Percentiles rank a stretch among this genome's conserved stretches.
Conservation (phyloP, 2,888 invertebrate genomes). For the Pseudolycoriella hygida region DNA sequence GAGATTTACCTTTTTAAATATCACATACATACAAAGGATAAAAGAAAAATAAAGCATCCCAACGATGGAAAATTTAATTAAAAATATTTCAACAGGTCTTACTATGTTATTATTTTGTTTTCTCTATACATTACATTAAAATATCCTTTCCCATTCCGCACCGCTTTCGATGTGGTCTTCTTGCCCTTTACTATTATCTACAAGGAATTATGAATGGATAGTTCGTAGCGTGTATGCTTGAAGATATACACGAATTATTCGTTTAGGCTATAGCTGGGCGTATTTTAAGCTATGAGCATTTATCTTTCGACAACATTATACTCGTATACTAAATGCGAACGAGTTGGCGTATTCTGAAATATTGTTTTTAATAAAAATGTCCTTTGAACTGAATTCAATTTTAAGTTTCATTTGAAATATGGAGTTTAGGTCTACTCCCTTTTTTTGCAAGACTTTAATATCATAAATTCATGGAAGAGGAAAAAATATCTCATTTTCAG, state of each 20-base stretch:
- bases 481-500: neutral
- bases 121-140: neutral
- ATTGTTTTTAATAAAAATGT: slow-evolving; percentile 8
- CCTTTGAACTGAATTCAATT: slow-evolving; percentile 7
- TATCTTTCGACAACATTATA: too few relatives aligned
- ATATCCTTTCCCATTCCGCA: neutral
- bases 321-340: too few relatives aligned
- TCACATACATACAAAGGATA: neutral
- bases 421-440: neutral
- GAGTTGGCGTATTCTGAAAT: slow-evolving; percentile 1
- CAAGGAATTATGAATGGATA: neutral
- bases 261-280: too few relatives aligned
- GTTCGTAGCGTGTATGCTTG: neutral
- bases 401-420: slow-evolving; percentile 2
- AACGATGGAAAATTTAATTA: slow-evolving; percentile 5
- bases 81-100: slow-evolving; percentile 7
- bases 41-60: neutral
- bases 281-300: too few relatives aligned
- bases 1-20: neutral
- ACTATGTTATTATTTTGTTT: neutral
- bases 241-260: neutral
- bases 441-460: neutral
- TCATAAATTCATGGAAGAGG: neutral
- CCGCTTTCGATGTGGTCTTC: neutral
- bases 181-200: neutral